Conservation (phyloP, 2,797 vertebrate genomes). For the Gadopsis bispinosus region DNA sequence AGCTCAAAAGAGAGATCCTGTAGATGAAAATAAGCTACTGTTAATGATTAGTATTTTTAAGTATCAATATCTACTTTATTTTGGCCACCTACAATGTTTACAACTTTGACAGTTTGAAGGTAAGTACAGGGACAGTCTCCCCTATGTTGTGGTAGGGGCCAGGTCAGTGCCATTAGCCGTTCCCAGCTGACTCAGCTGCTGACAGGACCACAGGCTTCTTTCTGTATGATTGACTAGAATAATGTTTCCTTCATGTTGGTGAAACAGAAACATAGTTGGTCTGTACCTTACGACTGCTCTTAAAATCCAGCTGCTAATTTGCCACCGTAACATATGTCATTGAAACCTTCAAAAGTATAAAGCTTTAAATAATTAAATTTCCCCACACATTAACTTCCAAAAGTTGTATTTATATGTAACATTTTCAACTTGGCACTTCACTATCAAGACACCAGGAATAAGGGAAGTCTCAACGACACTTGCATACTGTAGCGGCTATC, state of each 20-base stretch:
- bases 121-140: background rate
- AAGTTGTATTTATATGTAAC: background rate
- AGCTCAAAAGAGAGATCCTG: conserved; percentile 87
- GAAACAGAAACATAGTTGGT: background rate
- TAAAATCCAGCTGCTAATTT: too few species aligned
- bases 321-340: background rate
- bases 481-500: background rate
- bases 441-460: background rate
- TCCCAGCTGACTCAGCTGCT: background rate
- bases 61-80: background rate
- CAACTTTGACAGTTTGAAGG: background rate
- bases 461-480: background rate
- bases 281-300: too few species aligned
- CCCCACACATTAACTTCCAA: background rate
- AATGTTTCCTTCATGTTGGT: background rate
- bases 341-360: background rate
- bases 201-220: background rate
- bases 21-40: background rate
- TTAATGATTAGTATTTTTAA: background rate
- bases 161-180: background rate
- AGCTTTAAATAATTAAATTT: background rate
- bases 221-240: background rate
- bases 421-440: background rate
- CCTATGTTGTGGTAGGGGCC: background rate
- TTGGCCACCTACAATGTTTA: background rate